These are phyloP conservation scores for Anser cygnoides DNA, from an alignment of 2,113 vertebrate species.

Conservation along the genomic window DNA sequence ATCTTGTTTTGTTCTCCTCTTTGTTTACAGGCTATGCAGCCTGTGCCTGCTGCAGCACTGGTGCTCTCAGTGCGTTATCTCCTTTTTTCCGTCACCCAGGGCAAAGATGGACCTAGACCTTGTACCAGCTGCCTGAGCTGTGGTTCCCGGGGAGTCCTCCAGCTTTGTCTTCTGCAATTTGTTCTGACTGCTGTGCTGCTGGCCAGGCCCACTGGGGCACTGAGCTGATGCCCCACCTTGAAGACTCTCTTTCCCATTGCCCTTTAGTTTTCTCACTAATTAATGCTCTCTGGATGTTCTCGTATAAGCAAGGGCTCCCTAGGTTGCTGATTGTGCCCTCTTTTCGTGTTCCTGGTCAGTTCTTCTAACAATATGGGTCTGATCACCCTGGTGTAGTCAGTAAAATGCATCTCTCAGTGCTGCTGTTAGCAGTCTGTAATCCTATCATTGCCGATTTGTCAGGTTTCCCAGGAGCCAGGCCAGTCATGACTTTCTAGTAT, in stretches of 20 bases:
- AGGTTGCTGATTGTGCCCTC: neutral
- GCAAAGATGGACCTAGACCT: conserved; percentile 49
- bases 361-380: neutral
- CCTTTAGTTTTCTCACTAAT: conserved; percentile 19
- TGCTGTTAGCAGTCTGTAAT: neutral
- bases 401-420: neutral
- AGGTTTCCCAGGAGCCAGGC: neutral
- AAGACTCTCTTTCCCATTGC: neutral
- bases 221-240: neutral
- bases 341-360: neutral
- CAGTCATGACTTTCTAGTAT: neutral
- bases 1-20: conserved; percentile 43
- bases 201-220: neutral
- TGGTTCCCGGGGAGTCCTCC: conserved; percentile 43
- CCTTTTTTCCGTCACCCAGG: conserved; percentile 2
- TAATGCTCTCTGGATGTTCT: neutral
- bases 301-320: neutral
- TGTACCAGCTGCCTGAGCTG: conserved; percentile 55
- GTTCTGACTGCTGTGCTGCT: conserved; percentile 64
- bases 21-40: conserved; percentile 18
- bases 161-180: conserved; percentile 45
- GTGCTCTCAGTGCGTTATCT: neutral
- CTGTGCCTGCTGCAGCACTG: conserved; percentile 8
- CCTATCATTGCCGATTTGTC: conserved; percentile 4
- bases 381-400: neutral